Conservation (phyloP, 2,888 invertebrate genomes). For the Monopis laevigella region DNA sequence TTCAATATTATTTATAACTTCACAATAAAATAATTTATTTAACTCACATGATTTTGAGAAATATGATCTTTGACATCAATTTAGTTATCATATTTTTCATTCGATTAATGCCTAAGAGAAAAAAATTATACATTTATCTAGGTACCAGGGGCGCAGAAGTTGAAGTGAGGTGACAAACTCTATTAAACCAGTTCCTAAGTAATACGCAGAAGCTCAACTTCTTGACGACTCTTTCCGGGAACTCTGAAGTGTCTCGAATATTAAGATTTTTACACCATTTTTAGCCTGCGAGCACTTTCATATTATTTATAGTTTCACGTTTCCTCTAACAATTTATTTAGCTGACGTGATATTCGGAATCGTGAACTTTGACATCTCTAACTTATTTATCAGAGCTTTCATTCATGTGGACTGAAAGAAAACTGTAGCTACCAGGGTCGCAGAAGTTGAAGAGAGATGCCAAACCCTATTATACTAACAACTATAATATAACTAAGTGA, state of each 20-base stretch:
- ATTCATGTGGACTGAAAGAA: not conserved
- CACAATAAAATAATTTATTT: constrained; percentile 1
- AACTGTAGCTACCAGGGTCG: not conserved
- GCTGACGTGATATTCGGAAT: not conserved
- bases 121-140: constrained; percentile 2
- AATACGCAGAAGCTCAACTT: not conserved
- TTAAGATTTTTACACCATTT: too few relatives aligned
- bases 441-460: constrained; percentile 4
- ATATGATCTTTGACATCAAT: not conserved
- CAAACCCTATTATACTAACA: constrained; percentile 8
- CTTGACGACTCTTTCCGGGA: too few relatives aligned
- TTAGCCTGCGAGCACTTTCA: too few relatives aligned
- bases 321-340: constrained; percentile 3
- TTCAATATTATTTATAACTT: too few relatives aligned
- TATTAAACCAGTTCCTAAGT: constrained; percentile 11
- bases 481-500: too few relatives aligned
- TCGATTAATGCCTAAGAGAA: constrained; percentile 1
- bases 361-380: not conserved
- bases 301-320: too few relatives aligned
- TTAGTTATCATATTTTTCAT: not conserved
- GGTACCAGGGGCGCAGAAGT: not conserved
- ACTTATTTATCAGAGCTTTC: not conserved
- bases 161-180: constrained; percentile 6
- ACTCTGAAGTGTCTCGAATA: too few relatives aligned
- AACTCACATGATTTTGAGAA: not conserved